Percentiles rank a stretch among this genome's conserved stretches.
Conservation (phyloP, 1,140 invertebrate genomes). For the Apocrypta bakeri region DNA sequence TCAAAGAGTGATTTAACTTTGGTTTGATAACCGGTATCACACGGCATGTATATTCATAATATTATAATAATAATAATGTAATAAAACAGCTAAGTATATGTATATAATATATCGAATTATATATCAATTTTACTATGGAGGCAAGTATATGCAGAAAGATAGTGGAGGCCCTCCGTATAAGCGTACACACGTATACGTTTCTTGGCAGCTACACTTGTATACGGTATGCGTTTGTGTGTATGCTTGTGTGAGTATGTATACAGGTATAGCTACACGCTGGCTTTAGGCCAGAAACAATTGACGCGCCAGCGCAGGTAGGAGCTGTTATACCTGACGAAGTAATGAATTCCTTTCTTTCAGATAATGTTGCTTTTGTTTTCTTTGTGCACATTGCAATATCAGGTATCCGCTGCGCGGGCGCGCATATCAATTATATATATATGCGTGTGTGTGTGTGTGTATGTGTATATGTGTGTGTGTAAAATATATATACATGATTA, state of each 20-base stretch:
- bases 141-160: constrained; percentile 9
- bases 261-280: constrained; percentile 4
- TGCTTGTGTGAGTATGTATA: not conserved
- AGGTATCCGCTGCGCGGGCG: not conserved
- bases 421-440: not conserved
- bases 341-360: not conserved
- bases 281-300: constrained; percentile 36
- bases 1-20: not conserved
- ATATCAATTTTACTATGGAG: constrained; percentile 33
- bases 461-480: too few species aligned
- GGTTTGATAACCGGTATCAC: constrained; percentile 4
- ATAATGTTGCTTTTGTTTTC: not conserved
- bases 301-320: constrained; percentile 9
- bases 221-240: not conserved
- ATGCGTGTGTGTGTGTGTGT: too few species aligned
- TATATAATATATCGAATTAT: constrained; percentile 46
- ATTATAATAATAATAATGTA: not conserved
- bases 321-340: constrained; percentile 6
- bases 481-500: too few species aligned
- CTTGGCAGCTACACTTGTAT: not conserved
- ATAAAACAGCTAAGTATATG: constrained; percentile 21
- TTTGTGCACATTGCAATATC: not conserved
- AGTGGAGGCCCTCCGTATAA: constrained; percentile 16
- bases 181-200: not conserved
- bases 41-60: not conserved